Conservation (phyloP, 2,113 vertebrate genomes). For the Puma concolor region DNA sequence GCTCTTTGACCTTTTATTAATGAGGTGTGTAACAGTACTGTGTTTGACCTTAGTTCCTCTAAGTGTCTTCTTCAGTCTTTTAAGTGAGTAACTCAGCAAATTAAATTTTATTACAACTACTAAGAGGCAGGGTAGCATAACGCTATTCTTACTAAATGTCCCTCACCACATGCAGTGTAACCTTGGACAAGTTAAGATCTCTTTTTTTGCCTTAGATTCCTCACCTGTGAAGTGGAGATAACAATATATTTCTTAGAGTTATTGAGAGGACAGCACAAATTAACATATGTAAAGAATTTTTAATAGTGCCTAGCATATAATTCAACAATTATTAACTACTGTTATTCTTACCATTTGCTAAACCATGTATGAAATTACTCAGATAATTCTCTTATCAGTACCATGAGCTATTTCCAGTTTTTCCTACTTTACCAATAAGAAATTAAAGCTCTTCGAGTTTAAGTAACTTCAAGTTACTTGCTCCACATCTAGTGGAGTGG, state of each 20-base stretch:
- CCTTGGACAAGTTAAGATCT: background rate
- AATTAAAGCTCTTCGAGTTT: background rate
- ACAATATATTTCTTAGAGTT: background rate
- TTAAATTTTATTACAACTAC: constrained; percentile 18
- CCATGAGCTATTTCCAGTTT: background rate
- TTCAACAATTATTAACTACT: background rate
- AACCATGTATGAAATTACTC: background rate
- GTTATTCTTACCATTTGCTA: background rate
- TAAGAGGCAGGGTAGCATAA: background rate
- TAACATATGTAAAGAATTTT: background rate
- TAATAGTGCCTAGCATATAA: background rate
- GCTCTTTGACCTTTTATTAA: constrained; percentile 32
- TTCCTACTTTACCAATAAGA: background rate
- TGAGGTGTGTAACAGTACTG: background rate
- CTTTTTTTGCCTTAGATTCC: background rate
- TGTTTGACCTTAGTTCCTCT: background rate
- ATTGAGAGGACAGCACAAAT: background rate
- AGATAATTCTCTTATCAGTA: background rate
- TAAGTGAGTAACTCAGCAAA: constrained; percentile 25
- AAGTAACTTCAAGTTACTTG: background rate
- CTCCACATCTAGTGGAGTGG: background rate
- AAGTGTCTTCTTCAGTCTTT: background rate
- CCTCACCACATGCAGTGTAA: background rate
- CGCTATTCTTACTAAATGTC: background rate
- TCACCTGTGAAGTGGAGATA: background rate